Evolutionary conservation across 64 coral and sea anemone genomes (phyloP), one percentile per base, ranked within the genome.

Genomic region (Hydrozoanthus tunicans): DNA sequence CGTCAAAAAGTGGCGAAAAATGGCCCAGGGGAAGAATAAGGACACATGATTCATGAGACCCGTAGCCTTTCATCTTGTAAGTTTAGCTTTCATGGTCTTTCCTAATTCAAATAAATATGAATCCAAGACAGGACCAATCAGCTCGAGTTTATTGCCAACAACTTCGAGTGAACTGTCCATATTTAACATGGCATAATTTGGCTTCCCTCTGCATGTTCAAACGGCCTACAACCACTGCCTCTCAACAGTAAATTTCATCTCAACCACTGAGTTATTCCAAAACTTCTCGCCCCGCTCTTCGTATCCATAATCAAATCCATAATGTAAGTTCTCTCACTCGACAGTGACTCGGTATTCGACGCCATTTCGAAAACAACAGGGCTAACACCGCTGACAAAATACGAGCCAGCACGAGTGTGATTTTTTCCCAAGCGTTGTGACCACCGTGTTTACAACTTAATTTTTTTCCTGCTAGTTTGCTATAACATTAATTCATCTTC

Each of bases 1-100:
- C 63, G 58, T 51, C 15, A 82, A 56, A 69, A 91, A 20, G 69
- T 91, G 90, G 54, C 78, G 79, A 82, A 91, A 91, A 23, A 91
- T 70, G 14, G 90, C 17, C 90, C 90, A 81, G 64, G 77, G 89
- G 25, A 91, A 80, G 80, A 91, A 91, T 12, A 79, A 78, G 55
- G 59, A 63, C 65, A 54, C 77, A 10, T 65, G 77, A 81, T 81
- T 91, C 6, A 91, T 77, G 25, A 91, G 25, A 51, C 77, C 76
- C 53, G 90, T 91, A 17, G 78, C 90, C 78, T 91, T 91, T 26
- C 78, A 91, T 64, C 71, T 80, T 6, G 62, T 32, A 52, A 91
- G 90, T 64, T 91, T 91, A 27, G 58, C 56, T 60, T 78, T 69
- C 7, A 91, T 13, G 6, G 59, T 32, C 23, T 81, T 80, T 14